Conservation (phyloP, 2,888 invertebrate genomes). For the Hemistola chrysoprasaria region DNA sequence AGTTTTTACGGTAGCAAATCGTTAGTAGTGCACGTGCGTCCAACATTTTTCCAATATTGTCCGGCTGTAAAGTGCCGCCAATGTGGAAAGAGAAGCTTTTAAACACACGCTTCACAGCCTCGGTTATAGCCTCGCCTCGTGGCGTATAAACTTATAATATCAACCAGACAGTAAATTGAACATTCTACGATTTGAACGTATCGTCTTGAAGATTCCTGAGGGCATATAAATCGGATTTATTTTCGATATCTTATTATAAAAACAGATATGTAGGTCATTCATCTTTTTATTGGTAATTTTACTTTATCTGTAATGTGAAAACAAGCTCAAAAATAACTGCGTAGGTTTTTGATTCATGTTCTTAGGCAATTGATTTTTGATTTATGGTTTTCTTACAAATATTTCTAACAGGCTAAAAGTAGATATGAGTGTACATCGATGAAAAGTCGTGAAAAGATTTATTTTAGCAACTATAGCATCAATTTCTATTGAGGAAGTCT, state of each 20-base stretch:
- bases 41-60: constrained; percentile 70
- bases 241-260: constrained; percentile 16
- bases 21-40: constrained; percentile 56
- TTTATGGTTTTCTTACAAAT: too few species aligned
- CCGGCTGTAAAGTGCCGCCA: constrained; percentile 53
- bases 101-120: constrained; percentile 39
- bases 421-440: too few species aligned
- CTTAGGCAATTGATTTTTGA: constrained; percentile 1
- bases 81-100: constrained; percentile 36
- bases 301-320: constrained; percentile 16
- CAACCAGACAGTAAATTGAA: background rate
- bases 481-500: too few species aligned
- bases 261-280: constrained; percentile 17
- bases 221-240: constrained; percentile 16
- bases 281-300: constrained; percentile 21
- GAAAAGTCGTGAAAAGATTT: too few species aligned
- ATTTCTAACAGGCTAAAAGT: too few species aligned
- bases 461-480: too few species aligned
- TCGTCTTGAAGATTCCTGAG: constrained; percentile 16
- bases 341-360: constrained; percentile 14
- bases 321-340: constrained; percentile 12
- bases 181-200: constrained; percentile 2
- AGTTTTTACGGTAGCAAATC: constrained; percentile 44
- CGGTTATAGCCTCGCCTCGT: constrained; percentile 9
- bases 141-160: constrained; percentile 1